Base-by-base conservation (phyloP, 2,797 vertebrate genomes). In the Distichodus sexfasciatus region DNA sequence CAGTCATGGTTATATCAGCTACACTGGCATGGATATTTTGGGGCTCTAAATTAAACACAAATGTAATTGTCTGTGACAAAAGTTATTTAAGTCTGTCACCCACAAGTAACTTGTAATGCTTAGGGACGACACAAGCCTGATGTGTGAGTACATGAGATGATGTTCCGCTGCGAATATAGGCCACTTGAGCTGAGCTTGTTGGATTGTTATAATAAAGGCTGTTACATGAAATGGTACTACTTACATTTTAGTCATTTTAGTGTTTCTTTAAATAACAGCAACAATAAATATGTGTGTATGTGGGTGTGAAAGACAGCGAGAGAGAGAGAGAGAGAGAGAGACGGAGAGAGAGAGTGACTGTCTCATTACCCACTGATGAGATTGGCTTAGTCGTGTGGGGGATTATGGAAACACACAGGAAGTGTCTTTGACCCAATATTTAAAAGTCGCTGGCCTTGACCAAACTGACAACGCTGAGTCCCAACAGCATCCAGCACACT, bases 401-500 rank as follows among this genome's bases (percentile, higher is more conserved):
- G 90, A 92, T 91, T 91, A 91, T 65, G 68, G 59, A 93, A 91
- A 91, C 89, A 89, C 68, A 92, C 91, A 92, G 90, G 89, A 90
- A 91, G 87, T 84, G 86, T 84, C 85, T 89, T 87, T 91, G 91
- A 92, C 91, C 91, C 89, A 78, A 77, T 79, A 90, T 86, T 90
- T 83, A 88, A 88, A 71, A 72, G 85, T 88, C 88, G 92, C 86
- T 82, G 89, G 88, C 85, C 87, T 91, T 90, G 91, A 91, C 92
- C 89, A 90, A 92, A 88, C 89, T 91, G 91, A 93, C 91, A 92
- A 90, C 87, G 89, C 89, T 85, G 89, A 91, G 89, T 91, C 92
- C 91, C 89, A 91, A 90, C 88, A 90, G 90, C 91, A 92, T 93
- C 91, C 90, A 92, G 91, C 89, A 91, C 86, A 87, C 90, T 86